Evolutionary conservation across 2,888 invertebrate species (phyloP), one percentile per base, ranked within the genome.

Genomic region (Acleris laterana): DNA sequence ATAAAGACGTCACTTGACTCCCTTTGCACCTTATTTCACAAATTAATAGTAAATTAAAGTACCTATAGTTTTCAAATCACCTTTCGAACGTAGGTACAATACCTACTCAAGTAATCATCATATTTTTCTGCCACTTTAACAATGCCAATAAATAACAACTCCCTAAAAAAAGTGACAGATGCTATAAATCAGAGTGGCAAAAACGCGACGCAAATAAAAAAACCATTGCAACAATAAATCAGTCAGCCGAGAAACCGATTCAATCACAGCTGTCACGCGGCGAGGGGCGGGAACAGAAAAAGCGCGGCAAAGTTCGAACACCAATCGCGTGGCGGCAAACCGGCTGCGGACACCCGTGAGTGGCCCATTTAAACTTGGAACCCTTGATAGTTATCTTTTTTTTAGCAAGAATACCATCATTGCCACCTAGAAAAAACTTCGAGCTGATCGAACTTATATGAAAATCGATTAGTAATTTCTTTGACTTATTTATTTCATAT

Each of bases 271-370:
- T 90, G 92, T 89, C 88, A 88, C 82, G 84, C 51, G 74, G 70
- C 74, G 78, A 81, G 86, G 92, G 91, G 92, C 91, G 92, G 90
- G 85, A 76, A 85, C 90, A 73, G 80, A 87, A 89, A 90, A 91
- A 88, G 86, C 89, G 90, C 91, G 90, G 86, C 83, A 90, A 90
- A 88, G 81, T 85, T 85, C 77, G 78, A 89, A 89, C 87, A 84
- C 92, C 93, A 93, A 92, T 91, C 71, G 89, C 89, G 84, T 77
- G 71, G 80, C 77, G 73, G 78, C 81, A 74, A 73, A 72, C 76
- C 71, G 72, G 74, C 76, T 80, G 82, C 74, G 77, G 75, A 81
- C 80, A 78, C 78, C 82, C 81, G 81, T 84, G 83, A 86, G 85
- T 89, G 90, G 89, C 82, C 84, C 80, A 83, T 88, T 89, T 87